Conservation (phyloP, 2,888 invertebrate genomes). For the Heliconius aoede region DNA sequence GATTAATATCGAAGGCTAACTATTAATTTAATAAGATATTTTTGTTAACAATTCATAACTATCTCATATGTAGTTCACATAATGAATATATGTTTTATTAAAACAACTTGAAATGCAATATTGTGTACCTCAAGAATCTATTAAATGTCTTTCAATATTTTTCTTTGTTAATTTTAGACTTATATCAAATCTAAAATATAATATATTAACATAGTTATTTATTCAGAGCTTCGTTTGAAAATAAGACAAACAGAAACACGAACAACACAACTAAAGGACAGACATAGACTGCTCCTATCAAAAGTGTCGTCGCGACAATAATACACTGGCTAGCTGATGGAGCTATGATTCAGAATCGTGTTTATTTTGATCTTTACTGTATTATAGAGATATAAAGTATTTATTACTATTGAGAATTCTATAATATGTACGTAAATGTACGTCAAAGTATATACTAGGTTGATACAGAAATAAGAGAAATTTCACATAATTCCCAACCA, state of each 20-base stretch:
- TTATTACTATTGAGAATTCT: background rate
- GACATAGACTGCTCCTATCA: slow-evolving; percentile 1
- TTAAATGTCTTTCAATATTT: background rate
- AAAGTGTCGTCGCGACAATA: slow-evolving; percentile 9
- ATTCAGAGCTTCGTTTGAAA: background rate
- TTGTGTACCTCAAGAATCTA: background rate
- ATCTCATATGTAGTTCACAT: no score
- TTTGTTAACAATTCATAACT: no score
- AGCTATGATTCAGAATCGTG: background rate
- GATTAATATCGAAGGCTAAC: background rate
- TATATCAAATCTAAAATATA: background rate
- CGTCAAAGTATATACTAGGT: no score
- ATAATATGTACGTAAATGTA: background rate
- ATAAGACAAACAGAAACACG: background rate
- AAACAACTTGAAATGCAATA: no score
- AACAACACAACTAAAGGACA: background rate
- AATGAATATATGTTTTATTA: no score
- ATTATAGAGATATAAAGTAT: background rate
- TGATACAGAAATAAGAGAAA: background rate
- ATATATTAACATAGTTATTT: background rate
- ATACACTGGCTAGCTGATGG: slow-evolving; percentile 3
- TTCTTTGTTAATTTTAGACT: background rate
- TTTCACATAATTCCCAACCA: slow-evolving; percentile 14
- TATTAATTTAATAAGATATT: no score
- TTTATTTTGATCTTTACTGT: background rate